A percentile compares a stretch with the other conserved stretches of the same genome.
Evolutionary conservation across 2,888 invertebrate genomes (phyloP).

Genomic region (Gibbula magus): DNA sequence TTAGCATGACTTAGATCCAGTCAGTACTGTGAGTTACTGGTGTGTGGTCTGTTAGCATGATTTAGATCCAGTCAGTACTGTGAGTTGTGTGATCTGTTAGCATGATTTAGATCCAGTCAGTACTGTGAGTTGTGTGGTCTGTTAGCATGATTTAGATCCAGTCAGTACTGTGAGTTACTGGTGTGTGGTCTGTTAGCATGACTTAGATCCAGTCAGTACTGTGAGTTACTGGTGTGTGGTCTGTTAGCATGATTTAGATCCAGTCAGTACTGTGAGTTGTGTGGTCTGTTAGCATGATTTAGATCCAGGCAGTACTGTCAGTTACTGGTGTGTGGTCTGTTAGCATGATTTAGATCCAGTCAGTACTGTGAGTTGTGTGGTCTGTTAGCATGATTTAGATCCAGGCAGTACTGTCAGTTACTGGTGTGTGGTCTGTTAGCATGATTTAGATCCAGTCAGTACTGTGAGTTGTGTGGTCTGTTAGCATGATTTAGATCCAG

Average conservation of each 20-base stretch:
- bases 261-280: not conserved
- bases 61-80: not conserved
- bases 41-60: not conserved
- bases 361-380: not conserved
- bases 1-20: not conserved
- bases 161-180: not conserved
- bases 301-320: not conserved
- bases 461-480: not conserved
- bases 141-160: constrained; percentile 6
- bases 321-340: not conserved
- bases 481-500: not conserved
- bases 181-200: not conserved
- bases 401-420: not conserved
- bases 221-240: not conserved
- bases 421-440: not conserved
- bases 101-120: not conserved
- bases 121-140: not conserved
- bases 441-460: not conserved
- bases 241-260: constrained; percentile 6
- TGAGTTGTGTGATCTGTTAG: not conserved
- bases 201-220: not conserved
- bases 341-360: not conserved
- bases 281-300: not conserved
- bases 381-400: constrained; percentile 6
- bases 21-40: not conserved